Conservation (phyloP, 2,113 vertebrate species). For the Eclectus roratus region DNA sequence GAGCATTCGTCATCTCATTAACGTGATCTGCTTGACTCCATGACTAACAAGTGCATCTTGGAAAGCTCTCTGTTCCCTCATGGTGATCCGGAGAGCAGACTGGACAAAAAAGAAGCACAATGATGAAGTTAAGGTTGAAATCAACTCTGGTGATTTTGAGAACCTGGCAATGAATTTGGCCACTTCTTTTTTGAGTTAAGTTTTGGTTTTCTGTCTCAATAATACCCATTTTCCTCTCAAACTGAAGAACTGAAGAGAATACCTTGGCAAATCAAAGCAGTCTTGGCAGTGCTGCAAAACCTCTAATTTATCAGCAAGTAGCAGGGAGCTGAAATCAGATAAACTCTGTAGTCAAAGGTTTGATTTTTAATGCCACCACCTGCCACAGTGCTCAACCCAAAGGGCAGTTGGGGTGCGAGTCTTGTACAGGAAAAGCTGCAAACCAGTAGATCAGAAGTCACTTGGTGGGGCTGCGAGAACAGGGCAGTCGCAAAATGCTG, state of each 20-base stretch:
- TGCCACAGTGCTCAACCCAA: not conserved
- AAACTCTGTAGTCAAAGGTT: not conserved
- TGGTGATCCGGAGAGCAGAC: not conserved
- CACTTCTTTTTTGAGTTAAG: not conserved
- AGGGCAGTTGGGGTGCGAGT: not conserved
- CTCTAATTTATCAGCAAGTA: not conserved
- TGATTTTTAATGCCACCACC: not conserved
- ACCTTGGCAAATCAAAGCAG: not conserved
- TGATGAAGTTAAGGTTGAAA: not conserved
- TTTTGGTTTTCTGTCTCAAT: not conserved
- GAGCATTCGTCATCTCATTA: not conserved
- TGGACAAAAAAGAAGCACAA: not conserved
- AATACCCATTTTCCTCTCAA: not conserved
- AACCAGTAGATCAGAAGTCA: not conserved
- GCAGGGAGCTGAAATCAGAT: not conserved
- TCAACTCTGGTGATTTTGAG: not conserved
- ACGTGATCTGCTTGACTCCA: not conserved
- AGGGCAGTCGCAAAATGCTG: not conserved
- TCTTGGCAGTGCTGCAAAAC: not conserved
- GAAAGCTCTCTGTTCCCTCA: not conserved
- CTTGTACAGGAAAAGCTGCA: not conserved
- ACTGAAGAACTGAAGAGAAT: not conserved
- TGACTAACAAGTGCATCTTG: not conserved
- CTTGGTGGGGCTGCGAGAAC: not conserved
- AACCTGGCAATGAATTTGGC: not conserved